A percentile compares a stretch with the other conserved stretches of the same genome.
Evolutionary conservation across 1,140 invertebrate species (phyloP).

Genomic region (Eufriesea mexicana): DNA sequence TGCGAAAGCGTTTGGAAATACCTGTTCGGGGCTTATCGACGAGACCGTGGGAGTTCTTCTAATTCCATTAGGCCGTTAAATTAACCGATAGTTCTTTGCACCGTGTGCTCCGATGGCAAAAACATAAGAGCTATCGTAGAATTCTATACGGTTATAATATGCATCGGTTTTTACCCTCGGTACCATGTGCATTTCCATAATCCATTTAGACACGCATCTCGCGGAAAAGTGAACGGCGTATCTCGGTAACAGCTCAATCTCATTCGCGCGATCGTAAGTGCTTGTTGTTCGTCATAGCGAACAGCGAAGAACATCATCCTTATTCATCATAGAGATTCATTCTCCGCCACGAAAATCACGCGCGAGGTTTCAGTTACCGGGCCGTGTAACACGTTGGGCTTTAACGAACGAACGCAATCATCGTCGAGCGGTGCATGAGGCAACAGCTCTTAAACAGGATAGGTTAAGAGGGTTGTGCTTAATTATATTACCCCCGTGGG

Average conservation of each 20-base stretch:
- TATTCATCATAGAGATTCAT: background rate
- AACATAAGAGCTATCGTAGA: background rate
- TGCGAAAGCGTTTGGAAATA: background rate
- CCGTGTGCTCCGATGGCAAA: background rate
- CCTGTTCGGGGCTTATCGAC: background rate
- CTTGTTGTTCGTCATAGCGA: background rate
- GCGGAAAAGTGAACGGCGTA: background rate
- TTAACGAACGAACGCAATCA: background rate
- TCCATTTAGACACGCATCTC: background rate
- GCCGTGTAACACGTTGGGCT: background rate
- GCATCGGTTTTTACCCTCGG: background rate
- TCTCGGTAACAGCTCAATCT: background rate
- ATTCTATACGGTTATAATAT: background rate
- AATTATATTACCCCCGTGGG: background rate
- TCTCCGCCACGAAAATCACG: background rate
- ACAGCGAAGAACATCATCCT: background rate
- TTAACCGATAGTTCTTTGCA: background rate
- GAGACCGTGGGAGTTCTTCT: background rate
- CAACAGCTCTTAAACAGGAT: constrained; percentile 1
- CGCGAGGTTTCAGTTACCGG: background rate
- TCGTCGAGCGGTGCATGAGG: background rate
- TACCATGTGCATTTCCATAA: background rate
- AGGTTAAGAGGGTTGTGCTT: background rate
- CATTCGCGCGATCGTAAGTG: background rate
- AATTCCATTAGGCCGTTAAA: background rate